A percentile compares a stretch with the other conserved stretches of the same genome.
phyloP scores from a whole-genome alignment of 2,888 invertebrate genomes.

The Leuctra nigra region DNA sequence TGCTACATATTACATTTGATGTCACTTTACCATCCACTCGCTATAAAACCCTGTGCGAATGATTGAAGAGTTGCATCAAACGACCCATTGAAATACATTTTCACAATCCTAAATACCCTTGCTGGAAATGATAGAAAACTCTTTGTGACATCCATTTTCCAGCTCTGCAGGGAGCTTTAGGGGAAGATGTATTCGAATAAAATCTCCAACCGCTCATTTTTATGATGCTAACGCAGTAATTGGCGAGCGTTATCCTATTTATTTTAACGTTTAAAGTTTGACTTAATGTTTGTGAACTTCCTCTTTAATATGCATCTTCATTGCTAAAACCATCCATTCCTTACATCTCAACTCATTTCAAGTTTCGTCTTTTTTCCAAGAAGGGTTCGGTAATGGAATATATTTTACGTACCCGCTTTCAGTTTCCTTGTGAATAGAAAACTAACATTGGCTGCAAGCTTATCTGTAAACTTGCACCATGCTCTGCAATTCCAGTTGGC shows the following conservation, averaged over 20 bases:
- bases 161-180: no score
- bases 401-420: slow-evolving; percentile 5
- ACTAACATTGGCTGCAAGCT: slow-evolving; percentile 8
- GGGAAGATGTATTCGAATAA: not conserved
- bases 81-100: no score
- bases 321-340: not conserved
- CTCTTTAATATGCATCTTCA: not conserved
- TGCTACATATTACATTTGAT: no score
- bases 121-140: no score
- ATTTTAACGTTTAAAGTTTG: not conserved
- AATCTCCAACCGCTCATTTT: not conserved
- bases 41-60: no score
- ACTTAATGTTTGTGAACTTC: not conserved
- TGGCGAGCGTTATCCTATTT: not conserved
- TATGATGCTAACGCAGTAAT: not conserved
- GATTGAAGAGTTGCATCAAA: no score
- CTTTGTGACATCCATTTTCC: no score
- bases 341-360: no score
- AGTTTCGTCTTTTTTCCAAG: not conserved
- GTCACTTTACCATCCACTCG: no score
- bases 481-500: slow-evolving; percentile 1
- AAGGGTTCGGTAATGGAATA: no score
- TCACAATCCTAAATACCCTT: no score
- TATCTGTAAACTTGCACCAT: slow-evolving; percentile 11
- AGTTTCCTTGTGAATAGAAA: slow-evolving; percentile 14